Evolutionary conservation across 2,888 invertebrate genomes (phyloP).

Genomic region (Helicoverpa assulta): DNA sequence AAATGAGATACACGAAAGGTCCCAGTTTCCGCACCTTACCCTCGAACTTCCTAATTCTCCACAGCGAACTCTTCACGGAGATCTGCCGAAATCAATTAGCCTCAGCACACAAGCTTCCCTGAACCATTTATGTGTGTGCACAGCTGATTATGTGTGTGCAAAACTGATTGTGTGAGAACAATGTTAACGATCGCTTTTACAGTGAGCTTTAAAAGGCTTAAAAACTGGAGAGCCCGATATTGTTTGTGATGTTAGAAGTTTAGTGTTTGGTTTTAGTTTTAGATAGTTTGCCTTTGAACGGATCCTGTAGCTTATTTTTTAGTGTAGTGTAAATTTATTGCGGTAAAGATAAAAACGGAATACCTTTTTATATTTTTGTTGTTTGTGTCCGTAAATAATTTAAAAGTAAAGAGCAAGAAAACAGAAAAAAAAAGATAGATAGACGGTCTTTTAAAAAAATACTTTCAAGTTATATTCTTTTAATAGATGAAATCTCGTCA

Average conservation of each 20-base stretch:
- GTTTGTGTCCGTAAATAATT: no score
- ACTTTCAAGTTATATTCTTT: not conserved
- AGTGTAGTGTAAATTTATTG: not conserved
- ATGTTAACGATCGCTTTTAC: slow-evolving; percentile 66
- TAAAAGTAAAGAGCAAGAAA: no score
- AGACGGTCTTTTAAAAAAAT: no score
- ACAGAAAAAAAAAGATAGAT: no score
- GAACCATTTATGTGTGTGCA: slow-evolving; percentile 76
- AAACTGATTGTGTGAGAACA: slow-evolving; percentile 66
- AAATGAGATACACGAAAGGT: slow-evolving; percentile 32
- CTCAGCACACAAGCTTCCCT: slow-evolving; percentile 72
- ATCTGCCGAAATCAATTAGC: slow-evolving; percentile 83
- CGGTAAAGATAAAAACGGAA: no score
- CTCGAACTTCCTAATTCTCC: slow-evolving; percentile 43
- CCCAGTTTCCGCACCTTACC: slow-evolving; percentile 1
- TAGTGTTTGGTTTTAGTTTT: slow-evolving; percentile 22
- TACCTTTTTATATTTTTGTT: no score
- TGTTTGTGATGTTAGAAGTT: slow-evolving; percentile 35
- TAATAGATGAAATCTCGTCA: no score
- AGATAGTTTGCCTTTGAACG: slow-evolving; percentile 8
- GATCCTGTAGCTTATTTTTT: not conserved
- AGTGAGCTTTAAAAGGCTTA: slow-evolving; percentile 61
- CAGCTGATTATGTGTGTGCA: slow-evolving; percentile 70
- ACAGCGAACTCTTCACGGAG: slow-evolving; percentile 63
- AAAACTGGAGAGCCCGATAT: slow-evolving; percentile 55